Base-by-base conservation (phyloP, 92 coral and sea anemone genomes). In the Plumapathes pennacea region DNA sequence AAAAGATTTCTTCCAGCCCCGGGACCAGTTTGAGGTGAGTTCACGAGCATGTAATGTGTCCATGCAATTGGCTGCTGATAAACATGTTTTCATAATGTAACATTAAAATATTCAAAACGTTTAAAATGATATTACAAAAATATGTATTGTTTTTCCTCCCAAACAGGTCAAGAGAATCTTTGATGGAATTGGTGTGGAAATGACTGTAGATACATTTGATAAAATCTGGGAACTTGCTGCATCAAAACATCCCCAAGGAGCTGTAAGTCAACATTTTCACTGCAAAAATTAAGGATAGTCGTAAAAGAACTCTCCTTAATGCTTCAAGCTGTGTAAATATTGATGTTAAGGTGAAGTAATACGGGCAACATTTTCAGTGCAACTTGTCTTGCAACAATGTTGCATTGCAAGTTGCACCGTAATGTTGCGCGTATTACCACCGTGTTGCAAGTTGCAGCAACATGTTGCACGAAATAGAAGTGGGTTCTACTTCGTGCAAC, bases 131-230 rank as follows among this genome's bases (percentile, higher is more conserved):
- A 21, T 40, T 21, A 18, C 40, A 21, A 15, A 30, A 54, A 11
- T 20, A 37, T 21, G 27, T 37, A 10, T 58, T 5, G 4, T 23
- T 10, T 14, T 1, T 2, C 7, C 40, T 41, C 21, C 12, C 58
- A 17, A 2, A 38, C 64, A 92, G 98, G 71, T 92, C 53, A 82
- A 90, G 50, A 79, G 98, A 83, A 86, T 92, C 30, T 71, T 92
- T 49, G 98, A 92, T 81, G 91, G 94, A n/a, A 85, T 89, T 30
- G 98, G 98, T 22, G 84, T 92, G 10, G 83, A 86, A 64, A 92
- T 92, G 98, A 84, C 86, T 25, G 67, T 85, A 6, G 88, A 92
- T 57, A 80, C 80, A 38, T 92, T 92, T 69, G 88, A 92, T 44
- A 72, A 78, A 34, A 77, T 92, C 34, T 92, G 98, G 98, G 70